A percentile compares a stretch with the other conserved stretches of the same genome.
These are phyloP conservation scores for Cuniculus paca DNA, from an alignment of 2,797 vertebrate species.

Conservation along the genomic window DNA sequence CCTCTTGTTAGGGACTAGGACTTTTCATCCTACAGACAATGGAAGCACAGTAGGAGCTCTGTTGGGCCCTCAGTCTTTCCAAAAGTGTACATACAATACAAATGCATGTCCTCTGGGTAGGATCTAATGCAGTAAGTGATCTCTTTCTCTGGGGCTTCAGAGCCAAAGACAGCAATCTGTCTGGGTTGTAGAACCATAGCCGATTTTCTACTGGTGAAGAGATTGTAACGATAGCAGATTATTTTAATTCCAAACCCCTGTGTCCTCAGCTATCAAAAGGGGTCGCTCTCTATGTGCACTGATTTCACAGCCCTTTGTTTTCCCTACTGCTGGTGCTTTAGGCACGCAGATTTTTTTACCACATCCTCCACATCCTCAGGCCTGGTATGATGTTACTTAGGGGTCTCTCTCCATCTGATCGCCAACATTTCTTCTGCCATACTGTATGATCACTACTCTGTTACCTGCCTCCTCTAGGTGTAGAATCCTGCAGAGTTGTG, in stretches of 20 bases:
- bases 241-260: background rate
- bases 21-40: background rate
- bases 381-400: background rate
- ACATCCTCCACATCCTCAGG: fast-evolving
- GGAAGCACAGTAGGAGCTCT: background rate
- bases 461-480: background rate
- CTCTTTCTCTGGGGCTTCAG: background rate
- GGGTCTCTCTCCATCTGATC: background rate
- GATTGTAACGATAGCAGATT: background rate
- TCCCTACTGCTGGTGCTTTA: background rate
- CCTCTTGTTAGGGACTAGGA: background rate
- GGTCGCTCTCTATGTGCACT: background rate
- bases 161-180: background rate
- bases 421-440: background rate
- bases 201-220: background rate
- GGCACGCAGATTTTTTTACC: background rate
- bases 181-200: background rate
- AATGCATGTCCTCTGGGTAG: background rate
- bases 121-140: background rate
- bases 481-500: background rate
- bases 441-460: too few species aligned
- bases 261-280: constrained; percentile 37
- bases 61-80: background rate
- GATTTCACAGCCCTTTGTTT: fast-evolving
- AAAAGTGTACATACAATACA: background rate